Evolutionary conservation across 2,888 invertebrate genomes (phyloP), one percentile per base, ranked within the genome.

Genomic region (Agrotis puta): DNA sequence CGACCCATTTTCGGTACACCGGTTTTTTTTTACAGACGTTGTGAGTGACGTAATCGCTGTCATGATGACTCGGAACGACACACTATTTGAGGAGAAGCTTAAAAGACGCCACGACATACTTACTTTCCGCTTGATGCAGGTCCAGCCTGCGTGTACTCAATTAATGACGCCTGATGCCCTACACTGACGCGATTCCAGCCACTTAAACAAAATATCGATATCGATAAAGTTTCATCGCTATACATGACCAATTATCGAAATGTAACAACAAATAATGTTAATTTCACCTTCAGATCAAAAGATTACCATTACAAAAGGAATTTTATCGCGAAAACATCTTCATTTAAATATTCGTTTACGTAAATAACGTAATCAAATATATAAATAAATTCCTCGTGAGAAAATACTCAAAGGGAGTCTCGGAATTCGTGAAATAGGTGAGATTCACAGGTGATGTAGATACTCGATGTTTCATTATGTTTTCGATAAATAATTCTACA

Each of bases 351-450:
- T 73, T 75, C 54, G 65, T 66, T 81, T 70, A 67, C 65, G 56
- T 69, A 73, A 79, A 70, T 66, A 72, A 73, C 39, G 20, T 74
- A 72, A 74, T 78, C 81, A 79, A 69, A 82, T 70, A 63, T 78
- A 67, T 47, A 51, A 81, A 77, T 68, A 80, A 66, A 64, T 39
- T 67, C 14, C 59, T 39, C 58, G 27, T 16, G n/a, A 39, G 59
- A 63, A 70, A 53, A 70, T 54, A 14, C 50, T 79, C 67, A 79
- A 78, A 81, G 62, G 43, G 61, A 72, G 11, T 11, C 39, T 9
- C 39, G 39, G 64, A 69, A 70, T 69, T 53, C 48, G 33, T 18
- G 43, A 59, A 59, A 57, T 65, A 64, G 51, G 64, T 65, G 51
- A 65, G 51, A 58, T 65, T 58, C 48, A 20, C 50, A 53, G 20